Evolutionary conservation across 2,888 invertebrate genomes (phyloP).

Genomic region (Eupithecia abbreviata): DNA sequence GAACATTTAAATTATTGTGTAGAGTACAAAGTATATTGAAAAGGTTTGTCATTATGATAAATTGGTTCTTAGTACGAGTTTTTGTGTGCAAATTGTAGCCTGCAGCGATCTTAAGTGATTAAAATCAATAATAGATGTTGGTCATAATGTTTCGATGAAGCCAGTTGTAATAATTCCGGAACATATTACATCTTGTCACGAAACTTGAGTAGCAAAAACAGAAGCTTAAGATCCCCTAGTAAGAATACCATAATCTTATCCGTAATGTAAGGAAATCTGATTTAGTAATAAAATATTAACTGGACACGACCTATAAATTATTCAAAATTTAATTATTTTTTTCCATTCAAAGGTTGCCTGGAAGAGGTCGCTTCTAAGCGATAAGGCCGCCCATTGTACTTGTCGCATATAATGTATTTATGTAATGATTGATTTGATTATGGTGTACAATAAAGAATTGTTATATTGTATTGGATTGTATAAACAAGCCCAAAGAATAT

Average conservation of each 20-base stretch:
- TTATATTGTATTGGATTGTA: no score
- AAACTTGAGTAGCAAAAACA: conserved; percentile 2
- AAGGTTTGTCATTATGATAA: conserved; percentile 47
- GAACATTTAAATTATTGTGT: conserved; percentile 52
- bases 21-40: conserved; percentile 48
- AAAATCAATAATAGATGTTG: conserved; percentile 22
- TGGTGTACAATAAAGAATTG: no score
- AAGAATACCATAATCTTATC: neutral
- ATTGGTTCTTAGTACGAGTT: conserved; percentile 42
- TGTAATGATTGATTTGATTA: no score
- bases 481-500: no score
- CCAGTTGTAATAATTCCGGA: neutral
- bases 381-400: no score
- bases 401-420: no score
- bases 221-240: neutral
- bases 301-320: neutral
- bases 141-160: neutral
- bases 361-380: no score
- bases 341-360: no score
- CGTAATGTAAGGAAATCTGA: neutral
- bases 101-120: conserved; percentile 33
- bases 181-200: neutral
- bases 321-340: no score
- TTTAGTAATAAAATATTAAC: neutral
- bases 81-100: conserved; percentile 36